These are phyloP conservation scores for Sinopyrophorus schimmeli DNA, from an alignment of 2,888 invertebrate species.

Conservation along the genomic window DNA sequence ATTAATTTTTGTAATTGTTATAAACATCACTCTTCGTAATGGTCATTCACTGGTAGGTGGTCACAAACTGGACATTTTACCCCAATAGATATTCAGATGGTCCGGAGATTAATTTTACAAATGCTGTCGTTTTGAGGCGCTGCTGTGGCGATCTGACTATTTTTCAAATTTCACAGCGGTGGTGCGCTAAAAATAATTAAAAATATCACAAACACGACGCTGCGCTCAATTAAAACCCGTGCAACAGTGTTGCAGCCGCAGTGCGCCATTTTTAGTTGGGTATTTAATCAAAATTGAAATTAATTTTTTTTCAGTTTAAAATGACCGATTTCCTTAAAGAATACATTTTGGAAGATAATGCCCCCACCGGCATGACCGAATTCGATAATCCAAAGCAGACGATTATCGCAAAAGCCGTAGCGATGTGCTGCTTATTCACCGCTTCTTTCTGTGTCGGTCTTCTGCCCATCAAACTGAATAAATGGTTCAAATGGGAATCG, in stretches of 20 bases:
- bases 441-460: constrained; percentile 77
- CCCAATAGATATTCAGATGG: too few species aligned
- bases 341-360: constrained; percentile 9
- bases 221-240: too few species aligned
- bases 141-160: too few species aligned
- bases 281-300: background rate
- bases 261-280: background rate
- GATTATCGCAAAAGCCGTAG: constrained; percentile 73
- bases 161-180: too few species aligned
- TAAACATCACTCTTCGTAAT: too few species aligned
- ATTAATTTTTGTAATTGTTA: too few species aligned
- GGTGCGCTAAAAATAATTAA: too few species aligned
- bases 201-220: too few species aligned
- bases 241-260: background rate
- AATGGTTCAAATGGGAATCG: constrained; percentile 65
- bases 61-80: too few species aligned
- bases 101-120: too few species aligned
- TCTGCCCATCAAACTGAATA: constrained; percentile 71
- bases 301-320: constrained; percentile 2
- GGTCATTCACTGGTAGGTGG: too few species aligned
- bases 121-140: too few species aligned
- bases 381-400: constrained; percentile 31
- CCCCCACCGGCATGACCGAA: background rate
- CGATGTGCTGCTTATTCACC: constrained; percentile 76
- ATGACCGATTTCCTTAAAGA: constrained; percentile 13